Evolutionary conservation across 2,888 invertebrate genomes (phyloP).

Genomic region (Agrilus mali): DNA sequence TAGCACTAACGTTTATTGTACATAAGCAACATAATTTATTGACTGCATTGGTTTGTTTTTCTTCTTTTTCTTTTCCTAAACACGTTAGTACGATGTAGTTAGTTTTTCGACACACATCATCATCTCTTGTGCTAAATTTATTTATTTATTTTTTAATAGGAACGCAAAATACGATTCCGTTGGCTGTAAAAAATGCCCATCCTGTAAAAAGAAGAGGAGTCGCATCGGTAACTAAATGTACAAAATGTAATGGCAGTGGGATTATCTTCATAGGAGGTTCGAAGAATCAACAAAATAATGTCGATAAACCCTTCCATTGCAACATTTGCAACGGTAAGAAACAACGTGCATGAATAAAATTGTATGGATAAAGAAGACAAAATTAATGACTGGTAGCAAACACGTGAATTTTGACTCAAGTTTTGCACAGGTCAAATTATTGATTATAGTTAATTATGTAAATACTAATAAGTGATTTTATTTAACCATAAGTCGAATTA

Average conservation of each 20-base stretch:
- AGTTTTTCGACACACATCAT: no score
- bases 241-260: constrained; percentile 80
- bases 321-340: constrained; percentile 64
- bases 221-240: constrained; percentile 75
- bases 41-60: no score
- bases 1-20: no score
- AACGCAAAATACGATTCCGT: constrained; percentile 39
- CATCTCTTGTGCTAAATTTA: no score
- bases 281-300: constrained; percentile 46
- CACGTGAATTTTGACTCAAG: background rate
- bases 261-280: constrained; percentile 67
- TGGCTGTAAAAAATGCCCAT: constrained; percentile 39
- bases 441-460: no score
- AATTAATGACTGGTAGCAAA: background rate
- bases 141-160: constrained; percentile 16
- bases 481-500: constrained; percentile 1
- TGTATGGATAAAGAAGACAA: no score
- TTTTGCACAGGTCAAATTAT: background rate
- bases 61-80: no score
- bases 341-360: no score
- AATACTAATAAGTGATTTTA: no score
- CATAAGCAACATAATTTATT: no score
- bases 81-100: no score
- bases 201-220: constrained; percentile 75
- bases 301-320: constrained; percentile 78